These are phyloP conservation scores for Sphaeridia pumilis DNA, from an alignment of 2,888 invertebrate species.

Conservation along the genomic window DNA sequence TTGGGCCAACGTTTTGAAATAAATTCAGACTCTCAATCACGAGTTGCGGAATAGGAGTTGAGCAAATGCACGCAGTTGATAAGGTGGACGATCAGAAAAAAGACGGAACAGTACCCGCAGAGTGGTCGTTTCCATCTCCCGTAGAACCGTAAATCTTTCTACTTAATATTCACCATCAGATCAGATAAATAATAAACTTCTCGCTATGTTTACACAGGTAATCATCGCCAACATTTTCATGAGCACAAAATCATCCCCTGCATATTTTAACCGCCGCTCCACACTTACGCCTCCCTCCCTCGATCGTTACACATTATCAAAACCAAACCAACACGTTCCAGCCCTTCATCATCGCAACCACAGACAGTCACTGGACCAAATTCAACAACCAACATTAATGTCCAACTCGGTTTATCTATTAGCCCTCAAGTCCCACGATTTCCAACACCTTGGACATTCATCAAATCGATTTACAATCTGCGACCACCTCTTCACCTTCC, in stretches of 20 bases:
- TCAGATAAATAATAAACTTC: conserved; percentile 15
- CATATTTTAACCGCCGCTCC: background rate
- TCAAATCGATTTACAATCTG: background rate
- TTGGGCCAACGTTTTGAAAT: too few species aligned
- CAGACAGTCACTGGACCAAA: too few species aligned
- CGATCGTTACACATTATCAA: too few species aligned
- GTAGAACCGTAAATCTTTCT: conserved; percentile 1
- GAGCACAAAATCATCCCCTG: background rate
- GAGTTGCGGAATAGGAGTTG: too few species aligned
- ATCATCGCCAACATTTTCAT: conserved; percentile 11
- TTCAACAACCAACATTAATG: too few species aligned
- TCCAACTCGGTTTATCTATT: background rate
- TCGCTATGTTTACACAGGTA: conserved; percentile 14
- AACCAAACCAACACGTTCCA: too few species aligned
- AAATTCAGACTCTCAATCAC: too few species aligned
- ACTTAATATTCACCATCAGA: conserved; percentile 14
- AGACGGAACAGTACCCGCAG: background rate
- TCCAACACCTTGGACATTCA: too few species aligned
- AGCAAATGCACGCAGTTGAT: too few species aligned
- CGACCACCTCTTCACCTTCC: background rate
- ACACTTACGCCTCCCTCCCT: too few species aligned
- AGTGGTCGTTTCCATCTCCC: background rate
- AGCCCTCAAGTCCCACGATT: background rate
- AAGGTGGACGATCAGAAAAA: too few species aligned
- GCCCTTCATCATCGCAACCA: too few species aligned